Base-by-base conservation (phyloP, 2,888 invertebrate genomes). In the Coelogynopora nodosa region DNA sequence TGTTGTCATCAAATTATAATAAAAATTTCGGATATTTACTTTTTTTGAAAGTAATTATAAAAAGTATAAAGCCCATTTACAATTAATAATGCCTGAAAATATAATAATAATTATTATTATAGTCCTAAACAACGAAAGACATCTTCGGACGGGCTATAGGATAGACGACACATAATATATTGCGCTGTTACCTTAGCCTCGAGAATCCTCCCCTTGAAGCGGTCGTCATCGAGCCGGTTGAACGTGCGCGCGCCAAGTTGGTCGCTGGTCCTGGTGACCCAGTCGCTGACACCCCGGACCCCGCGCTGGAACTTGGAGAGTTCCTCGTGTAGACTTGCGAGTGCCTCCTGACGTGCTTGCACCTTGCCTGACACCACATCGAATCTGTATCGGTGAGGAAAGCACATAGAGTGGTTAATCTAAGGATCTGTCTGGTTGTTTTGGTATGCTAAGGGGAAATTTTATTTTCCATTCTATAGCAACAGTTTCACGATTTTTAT, bases 151-250 rank as follows among this genome's bases (percentile, higher is more conserved):
- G 10, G 27, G 27, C 5, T 26, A 80, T 80, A 26, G 67, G n/a
- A 67, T 10, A 10, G 67, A 13, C n/a, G n/a, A 10, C 67, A 67
- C 10, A 10, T 10, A 10, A 74, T 2, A 82, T 0, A 82, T 30
- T 30, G 2, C n/a, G n/a, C n/a, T n/a, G n/a, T 30, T 30, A 86
- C 86, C 27, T 86, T 82, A 31, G 80, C 31, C 67, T 86, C 86
- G 0, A 26, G n/a, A 10, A 86, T 80, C 27, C 80, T 26, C 28
- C 82, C 86, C n/a, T 30, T 27, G 26, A 86, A 86, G 18, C 80
- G 67, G 31, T 86, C 82, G 26, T 86, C 80, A n/a, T 86, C 86
- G 23, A 86, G 31, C 18, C 86, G 28, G n/a, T 23, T 84, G 31
- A 86, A 86, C n/a, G 80, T 82, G 18, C 86, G 67, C 23, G 86